phyloP scores from a whole-genome alignment of 2,797 vertebrate genomes.

The Distichodus sexfasciatus region DNA sequence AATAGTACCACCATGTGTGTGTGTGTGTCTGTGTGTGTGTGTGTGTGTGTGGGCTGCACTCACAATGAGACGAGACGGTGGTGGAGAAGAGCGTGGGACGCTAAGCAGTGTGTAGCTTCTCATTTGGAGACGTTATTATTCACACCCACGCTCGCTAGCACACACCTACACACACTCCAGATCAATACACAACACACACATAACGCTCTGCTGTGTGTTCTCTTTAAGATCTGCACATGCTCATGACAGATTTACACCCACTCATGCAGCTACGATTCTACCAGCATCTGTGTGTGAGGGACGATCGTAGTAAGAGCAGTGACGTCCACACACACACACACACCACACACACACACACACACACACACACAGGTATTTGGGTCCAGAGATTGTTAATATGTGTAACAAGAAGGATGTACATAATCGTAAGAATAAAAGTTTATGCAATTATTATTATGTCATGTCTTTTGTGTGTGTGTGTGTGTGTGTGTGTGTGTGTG shows the following conservation, averaged over 20 bases:
- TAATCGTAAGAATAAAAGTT: too few species aligned
- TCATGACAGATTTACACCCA: neutral
- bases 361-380: neutral
- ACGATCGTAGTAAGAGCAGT: neutral
- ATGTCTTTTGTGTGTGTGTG: too few species aligned
- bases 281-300: neutral
- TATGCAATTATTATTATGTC: too few species aligned
- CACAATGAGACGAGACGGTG: too few species aligned
- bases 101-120: neutral
- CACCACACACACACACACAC: slow-evolving; percentile 16
- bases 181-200: slow-evolving; percentile 2
- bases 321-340: neutral
- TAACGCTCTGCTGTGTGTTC: neutral
- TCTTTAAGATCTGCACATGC: neutral
- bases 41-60: neutral
- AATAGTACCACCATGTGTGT: neutral
- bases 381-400: too few species aligned
- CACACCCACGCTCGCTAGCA: slow-evolving; percentile 20
- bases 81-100: slow-evolving; percentile 9
- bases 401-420: too few species aligned
- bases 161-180: slow-evolving; percentile 16
- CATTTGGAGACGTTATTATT: slow-evolving; percentile 25
- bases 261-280: neutral
- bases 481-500: too few species aligned
- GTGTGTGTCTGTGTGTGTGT: neutral